phyloP scores from a whole-genome alignment of 2,888 invertebrate genomes.

The Dione juno region DNA sequence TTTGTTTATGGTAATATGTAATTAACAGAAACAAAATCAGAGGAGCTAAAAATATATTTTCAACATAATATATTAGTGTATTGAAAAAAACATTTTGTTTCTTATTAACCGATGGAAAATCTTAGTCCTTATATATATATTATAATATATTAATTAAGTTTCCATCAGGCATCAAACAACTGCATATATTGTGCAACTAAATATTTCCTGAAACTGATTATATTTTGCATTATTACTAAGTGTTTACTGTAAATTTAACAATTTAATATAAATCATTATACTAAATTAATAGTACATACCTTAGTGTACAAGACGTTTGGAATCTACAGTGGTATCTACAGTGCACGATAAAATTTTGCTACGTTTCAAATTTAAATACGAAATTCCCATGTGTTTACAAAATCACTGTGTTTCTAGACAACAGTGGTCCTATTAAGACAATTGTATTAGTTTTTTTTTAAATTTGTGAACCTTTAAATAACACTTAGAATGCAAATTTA shows the following conservation, averaged over 20 bases:
- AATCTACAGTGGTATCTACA: not conserved
- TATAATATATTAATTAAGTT: slow-evolving; percentile 10
- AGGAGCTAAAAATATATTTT: not conserved
- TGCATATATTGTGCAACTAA: slow-evolving; percentile 8
- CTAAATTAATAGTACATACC: not conserved
- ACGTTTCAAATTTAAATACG: not conserved
- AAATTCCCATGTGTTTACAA: not conserved
- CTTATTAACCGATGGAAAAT: not conserved
- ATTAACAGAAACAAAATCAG: not conserved
- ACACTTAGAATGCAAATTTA: not conserved
- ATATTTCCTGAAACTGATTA: slow-evolving; percentile 39
- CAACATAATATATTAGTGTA: not conserved
- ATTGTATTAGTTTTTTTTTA: not conserved
- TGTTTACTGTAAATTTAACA: not conserved
- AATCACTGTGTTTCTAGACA: not conserved
- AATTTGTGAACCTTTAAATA: too few species aligned
- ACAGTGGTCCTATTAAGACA: not conserved
- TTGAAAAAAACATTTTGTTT: not conserved
- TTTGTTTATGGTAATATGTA: not conserved
- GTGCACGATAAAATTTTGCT: not conserved
- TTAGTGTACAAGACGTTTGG: not conserved
- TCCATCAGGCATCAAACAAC: slow-evolving; percentile 3
- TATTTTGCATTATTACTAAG: not conserved
- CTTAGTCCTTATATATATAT: too few species aligned
- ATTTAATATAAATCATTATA: not conserved